These are phyloP conservation scores for Tetanocera ferruginea DNA, from an alignment of 2,888 invertebrate genomes.

Conservation along the genomic window DNA sequence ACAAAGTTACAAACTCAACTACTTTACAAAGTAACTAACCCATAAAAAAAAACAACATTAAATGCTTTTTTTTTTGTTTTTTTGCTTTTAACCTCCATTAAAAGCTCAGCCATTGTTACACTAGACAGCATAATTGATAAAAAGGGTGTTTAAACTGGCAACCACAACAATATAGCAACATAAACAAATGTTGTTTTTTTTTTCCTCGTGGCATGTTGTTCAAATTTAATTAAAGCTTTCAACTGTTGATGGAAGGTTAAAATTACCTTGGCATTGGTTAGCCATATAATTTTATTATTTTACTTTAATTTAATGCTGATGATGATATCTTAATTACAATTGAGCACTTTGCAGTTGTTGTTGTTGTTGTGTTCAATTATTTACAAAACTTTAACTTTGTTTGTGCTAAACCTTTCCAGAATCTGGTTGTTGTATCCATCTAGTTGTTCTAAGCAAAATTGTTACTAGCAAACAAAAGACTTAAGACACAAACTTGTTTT, in stretches of 20 bases:
- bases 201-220: conserved; percentile 19
- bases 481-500: conserved; percentile 48
- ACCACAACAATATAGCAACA: no score
- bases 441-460: neutral
- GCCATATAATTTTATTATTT: conserved; percentile 10
- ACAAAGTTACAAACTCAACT: no score
- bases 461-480: conserved; percentile 38
- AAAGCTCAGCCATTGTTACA: neutral
- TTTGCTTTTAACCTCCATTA: neutral
- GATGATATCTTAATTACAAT: neutral
- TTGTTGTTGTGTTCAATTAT: neutral
- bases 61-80: no score
- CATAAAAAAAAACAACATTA: no score
- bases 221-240: conserved; percentile 17
- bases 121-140: neutral
- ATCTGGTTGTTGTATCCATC: no score
- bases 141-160: neutral
- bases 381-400: neutral
- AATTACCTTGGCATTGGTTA: conserved; percentile 49
- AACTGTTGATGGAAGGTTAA: conserved; percentile 56
- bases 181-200: neutral
- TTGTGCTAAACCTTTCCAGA: no score
- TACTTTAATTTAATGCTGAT: neutral
- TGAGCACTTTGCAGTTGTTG: neutral
- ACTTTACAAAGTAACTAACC: no score